Evolutionary conservation across 2,113 vertebrate genomes (phyloP).

Genomic region (Tympanuchus pallidicinctus): DNA sequence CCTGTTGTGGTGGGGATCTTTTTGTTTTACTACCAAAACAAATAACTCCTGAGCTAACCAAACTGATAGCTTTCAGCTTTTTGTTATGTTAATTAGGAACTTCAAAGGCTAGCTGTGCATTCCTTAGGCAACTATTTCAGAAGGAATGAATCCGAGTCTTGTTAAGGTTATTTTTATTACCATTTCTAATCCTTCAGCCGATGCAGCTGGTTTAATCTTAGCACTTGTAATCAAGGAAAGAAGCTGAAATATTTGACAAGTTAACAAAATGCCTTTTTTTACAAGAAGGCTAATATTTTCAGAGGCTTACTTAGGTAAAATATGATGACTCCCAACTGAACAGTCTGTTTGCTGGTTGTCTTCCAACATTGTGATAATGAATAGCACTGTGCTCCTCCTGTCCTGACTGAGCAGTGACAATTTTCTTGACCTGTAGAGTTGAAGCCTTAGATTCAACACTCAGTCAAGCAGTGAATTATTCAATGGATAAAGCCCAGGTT

Average conservation of each 20-base stretch:
- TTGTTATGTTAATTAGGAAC: constrained; percentile 48
- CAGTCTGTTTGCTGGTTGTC: neutral
- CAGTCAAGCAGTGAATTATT: neutral
- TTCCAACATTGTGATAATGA: neutral
- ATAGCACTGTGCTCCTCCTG: neutral
- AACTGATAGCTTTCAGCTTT: constrained; percentile 46
- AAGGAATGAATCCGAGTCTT: constrained; percentile 30
- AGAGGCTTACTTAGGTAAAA: constrained; percentile 4
- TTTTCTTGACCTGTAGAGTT: neutral
- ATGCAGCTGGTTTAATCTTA: constrained; percentile 33
- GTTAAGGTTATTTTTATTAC: constrained; percentile 54
- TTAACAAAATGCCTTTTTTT: neutral
- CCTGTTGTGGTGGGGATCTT: neutral
- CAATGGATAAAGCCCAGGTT: neutral
- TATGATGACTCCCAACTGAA: neutral
- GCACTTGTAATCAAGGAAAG: constrained; percentile 3
- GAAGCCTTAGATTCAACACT: neutral
- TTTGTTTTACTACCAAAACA: constrained; percentile 39
- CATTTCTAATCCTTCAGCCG: constrained; percentile 14
- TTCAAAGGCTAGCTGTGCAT: constrained; percentile 48
- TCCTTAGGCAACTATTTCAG: constrained; percentile 38
- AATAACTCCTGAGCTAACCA: constrained; percentile 38
- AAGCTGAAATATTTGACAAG: constrained; percentile 16
- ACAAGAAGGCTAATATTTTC: constrained; percentile 21
- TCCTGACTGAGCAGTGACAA: neutral